These are phyloP conservation scores for Helleia helle DNA, from an alignment of 2,888 invertebrate genomes.

Conservation along the genomic window DNA sequence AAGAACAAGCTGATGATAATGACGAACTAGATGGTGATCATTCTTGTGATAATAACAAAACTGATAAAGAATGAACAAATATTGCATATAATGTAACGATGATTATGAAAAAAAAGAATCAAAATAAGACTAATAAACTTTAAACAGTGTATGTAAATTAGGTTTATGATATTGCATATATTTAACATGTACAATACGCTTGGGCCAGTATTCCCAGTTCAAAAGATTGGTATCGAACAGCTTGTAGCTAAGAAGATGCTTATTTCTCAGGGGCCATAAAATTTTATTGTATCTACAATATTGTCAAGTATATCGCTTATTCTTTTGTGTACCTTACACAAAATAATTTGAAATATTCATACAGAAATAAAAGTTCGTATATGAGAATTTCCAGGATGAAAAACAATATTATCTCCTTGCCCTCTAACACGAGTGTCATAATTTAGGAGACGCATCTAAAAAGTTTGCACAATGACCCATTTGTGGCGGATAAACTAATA, in stretches of 20 bases:
- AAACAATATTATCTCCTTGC: background rate
- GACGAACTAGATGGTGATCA: too few relatives aligned
- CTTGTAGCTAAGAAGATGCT: constrained; percentile 25
- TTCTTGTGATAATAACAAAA: too few relatives aligned
- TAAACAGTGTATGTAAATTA: constrained; percentile 7
- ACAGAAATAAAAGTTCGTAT: too few relatives aligned
- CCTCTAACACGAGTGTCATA: background rate
- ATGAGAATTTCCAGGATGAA: too few relatives aligned
- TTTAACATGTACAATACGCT: constrained; percentile 15
- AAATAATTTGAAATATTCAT: too few relatives aligned
- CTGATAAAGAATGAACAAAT: too few relatives aligned
- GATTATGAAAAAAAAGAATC: too few relatives aligned
- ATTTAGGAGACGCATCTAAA: constrained; percentile 7
- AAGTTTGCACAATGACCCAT: constrained; percentile 11
- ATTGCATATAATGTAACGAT: too few relatives aligned
- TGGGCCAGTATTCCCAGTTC: constrained; percentile 20
- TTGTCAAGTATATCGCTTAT: background rate
- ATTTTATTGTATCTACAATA: constrained; percentile 24
- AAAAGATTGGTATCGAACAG: constrained; percentile 31
- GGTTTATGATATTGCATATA: constrained; percentile 7
- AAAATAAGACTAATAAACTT: too few relatives aligned
- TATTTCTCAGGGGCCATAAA: constrained; percentile 27
- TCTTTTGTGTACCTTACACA: too few relatives aligned
- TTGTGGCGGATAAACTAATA: constrained; percentile 12
- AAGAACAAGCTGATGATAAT: too few relatives aligned